A percentile compares a stretch with the other conserved stretches of the same genome.
phyloP scores from a whole-genome alignment of 2,888 invertebrate genomes.

The Pollenia angustigena region DNA sequence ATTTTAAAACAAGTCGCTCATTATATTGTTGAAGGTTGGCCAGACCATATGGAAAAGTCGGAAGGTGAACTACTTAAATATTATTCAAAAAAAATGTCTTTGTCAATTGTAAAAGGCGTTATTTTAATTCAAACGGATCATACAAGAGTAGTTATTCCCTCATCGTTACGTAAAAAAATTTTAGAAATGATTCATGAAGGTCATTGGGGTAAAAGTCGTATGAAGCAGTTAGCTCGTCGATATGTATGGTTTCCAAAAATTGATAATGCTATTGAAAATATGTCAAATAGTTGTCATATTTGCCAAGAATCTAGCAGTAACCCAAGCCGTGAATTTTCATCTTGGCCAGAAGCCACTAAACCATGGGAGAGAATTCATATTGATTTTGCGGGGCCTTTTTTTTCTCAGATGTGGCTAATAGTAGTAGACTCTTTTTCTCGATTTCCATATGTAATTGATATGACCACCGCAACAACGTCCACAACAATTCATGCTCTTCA shows the following conservation, averaged over 20 bases:
- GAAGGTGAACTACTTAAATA: slow-evolving; percentile 8
- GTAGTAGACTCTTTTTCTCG: slow-evolving; percentile 7
- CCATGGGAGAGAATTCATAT: neutral
- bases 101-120: slow-evolving; percentile 53
- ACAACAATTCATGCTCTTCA: neutral
- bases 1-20: slow-evolving; percentile 54
- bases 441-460: slow-evolving; percentile 1
- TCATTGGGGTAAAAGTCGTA: slow-evolving; percentile 66
- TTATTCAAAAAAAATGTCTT: neutral
- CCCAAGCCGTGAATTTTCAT: neutral
- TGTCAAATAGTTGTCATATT: too few species aligned
- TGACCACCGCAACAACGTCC: neutral
- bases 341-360: slow-evolving; percentile 2
- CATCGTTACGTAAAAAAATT: slow-evolving; percentile 35
- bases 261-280: too few species aligned
- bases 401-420: slow-evolving; percentile 13
- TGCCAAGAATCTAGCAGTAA: too few species aligned
- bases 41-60: neutral
- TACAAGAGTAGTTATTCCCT: slow-evolving; percentile 55
- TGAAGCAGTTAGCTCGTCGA: slow-evolving; percentile 1
- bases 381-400: neutral
- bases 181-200: slow-evolving; percentile 63
- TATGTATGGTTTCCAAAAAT: too few species aligned
- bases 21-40: neutral
- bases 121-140: slow-evolving; percentile 63